These are phyloP conservation scores for Polyommatus iphigenia DNA, from an alignment of 2,888 invertebrate genomes.

Conservation along the genomic window DNA sequence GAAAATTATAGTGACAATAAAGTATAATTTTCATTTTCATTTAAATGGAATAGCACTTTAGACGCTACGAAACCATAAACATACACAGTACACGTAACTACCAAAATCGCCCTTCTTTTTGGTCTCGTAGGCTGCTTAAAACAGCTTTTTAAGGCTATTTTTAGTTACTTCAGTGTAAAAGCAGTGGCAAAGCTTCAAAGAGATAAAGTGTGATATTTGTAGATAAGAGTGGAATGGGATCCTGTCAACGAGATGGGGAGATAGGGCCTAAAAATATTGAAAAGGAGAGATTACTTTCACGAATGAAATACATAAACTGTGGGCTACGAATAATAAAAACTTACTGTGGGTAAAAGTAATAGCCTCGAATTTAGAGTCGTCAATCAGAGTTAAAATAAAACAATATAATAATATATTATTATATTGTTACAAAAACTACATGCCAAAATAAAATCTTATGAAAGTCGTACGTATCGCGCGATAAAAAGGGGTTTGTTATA, in stretches of 20 bases:
- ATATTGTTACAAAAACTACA: too few relatives aligned
- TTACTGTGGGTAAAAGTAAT: background rate
- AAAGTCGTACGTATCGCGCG: too few relatives aligned
- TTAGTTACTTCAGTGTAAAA: background rate
- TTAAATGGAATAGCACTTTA: too few relatives aligned
- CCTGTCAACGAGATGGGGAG: background rate
- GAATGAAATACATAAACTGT: background rate
- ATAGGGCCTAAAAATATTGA: slow-evolving; percentile 9
- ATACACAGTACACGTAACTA: background rate
- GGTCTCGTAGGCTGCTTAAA: background rate
- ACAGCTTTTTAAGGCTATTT: background rate
- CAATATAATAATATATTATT: too few relatives aligned
- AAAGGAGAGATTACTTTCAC: slow-evolving; percentile 1
- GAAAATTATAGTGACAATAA: too few relatives aligned
- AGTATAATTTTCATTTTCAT: too few relatives aligned
- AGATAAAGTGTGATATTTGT: slow-evolving; percentile 2
- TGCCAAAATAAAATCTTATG: too few relatives aligned
- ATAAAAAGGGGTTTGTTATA: too few relatives aligned
- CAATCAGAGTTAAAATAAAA: too few relatives aligned
- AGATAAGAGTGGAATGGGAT: slow-evolving; percentile 3
- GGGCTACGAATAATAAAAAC: background rate
- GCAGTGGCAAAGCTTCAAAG: background rate
- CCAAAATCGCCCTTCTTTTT: background rate
- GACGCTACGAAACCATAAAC: background rate
- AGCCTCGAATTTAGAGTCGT: background rate